Conservation (phyloP, 2,888 invertebrate genomes). For the Thysanoteuthis rhombus region DNA sequence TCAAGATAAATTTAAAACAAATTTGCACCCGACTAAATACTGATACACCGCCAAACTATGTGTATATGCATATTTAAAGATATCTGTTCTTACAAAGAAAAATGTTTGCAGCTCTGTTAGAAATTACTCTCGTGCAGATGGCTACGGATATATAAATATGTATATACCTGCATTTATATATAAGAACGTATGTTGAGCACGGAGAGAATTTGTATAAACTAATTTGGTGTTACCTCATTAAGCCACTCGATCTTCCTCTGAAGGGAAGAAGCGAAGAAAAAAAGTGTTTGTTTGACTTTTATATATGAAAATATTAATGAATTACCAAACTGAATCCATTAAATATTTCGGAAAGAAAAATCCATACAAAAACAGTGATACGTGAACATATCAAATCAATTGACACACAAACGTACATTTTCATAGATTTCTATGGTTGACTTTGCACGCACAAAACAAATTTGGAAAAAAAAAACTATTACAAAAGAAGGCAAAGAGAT, state of each 20-base stretch:
- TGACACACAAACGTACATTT: too few species aligned
- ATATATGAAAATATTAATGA: too few species aligned
- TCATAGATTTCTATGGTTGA: too few species aligned
- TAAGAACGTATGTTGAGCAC: background rate
- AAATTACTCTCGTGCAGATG: background rate
- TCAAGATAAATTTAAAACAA: background rate
- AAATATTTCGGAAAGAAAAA: too few species aligned
- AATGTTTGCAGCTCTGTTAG: background rate
- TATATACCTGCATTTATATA: background rate
- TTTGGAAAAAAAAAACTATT: too few species aligned
- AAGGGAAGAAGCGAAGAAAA: background rate
- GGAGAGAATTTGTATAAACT: background rate
- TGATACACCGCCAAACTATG: background rate
- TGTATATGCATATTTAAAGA: background rate
- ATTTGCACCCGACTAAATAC: background rate
- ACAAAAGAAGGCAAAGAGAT: too few species aligned
- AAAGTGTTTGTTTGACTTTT: too few species aligned
- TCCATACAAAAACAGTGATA: too few species aligned
- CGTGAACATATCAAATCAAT: too few species aligned
- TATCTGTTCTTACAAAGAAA: background rate
- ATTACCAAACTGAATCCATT: too few species aligned
- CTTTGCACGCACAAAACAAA: too few species aligned
- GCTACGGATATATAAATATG: background rate
- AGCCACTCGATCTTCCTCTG: background rate
- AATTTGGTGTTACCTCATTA: background rate